Conservation (phyloP, 30 jellyfish, hydroid and myxozoan genomes). For the Sanderia malayensis region DNA sequence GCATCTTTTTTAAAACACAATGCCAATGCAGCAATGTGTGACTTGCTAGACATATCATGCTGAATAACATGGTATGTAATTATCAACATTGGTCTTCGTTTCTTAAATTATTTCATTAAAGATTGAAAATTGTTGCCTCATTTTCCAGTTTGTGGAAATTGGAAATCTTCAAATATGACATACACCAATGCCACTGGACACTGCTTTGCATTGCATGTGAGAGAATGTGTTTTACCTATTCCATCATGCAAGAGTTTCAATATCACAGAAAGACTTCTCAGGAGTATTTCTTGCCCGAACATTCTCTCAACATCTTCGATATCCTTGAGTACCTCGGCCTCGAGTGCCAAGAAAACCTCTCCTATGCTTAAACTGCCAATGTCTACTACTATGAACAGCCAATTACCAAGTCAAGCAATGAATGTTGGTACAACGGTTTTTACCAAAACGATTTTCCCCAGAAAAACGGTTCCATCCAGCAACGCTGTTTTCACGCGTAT, state of each 20-base stretch:
- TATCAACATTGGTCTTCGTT: background rate
- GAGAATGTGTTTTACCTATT: background rate
- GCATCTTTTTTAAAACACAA: background rate
- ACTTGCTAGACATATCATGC: background rate
- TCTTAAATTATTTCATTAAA: background rate
- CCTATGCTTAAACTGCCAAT: background rate
- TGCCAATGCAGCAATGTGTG: background rate
- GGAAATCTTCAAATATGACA: background rate
- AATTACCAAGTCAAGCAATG: background rate
- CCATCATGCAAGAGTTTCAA: background rate
- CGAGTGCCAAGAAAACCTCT: too few relatives aligned
- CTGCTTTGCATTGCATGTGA: background rate
- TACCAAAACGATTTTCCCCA: too few relatives aligned
- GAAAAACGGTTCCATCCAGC: background rate
- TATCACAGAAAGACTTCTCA: background rate
- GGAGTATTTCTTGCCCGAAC: conserved; percentile 4
- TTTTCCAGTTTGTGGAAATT: background rate
- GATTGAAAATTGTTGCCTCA: background rate
- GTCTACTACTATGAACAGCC: background rate
- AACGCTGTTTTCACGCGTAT: background rate
- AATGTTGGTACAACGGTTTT: background rate
- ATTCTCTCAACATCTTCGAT: background rate
- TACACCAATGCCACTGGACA: background rate
- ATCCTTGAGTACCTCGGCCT: too few relatives aligned
- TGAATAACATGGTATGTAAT: background rate